phyloP scores from a whole-genome alignment of 2,797 vertebrate genomes.

The Chrysocyon brachyurus region DNA sequence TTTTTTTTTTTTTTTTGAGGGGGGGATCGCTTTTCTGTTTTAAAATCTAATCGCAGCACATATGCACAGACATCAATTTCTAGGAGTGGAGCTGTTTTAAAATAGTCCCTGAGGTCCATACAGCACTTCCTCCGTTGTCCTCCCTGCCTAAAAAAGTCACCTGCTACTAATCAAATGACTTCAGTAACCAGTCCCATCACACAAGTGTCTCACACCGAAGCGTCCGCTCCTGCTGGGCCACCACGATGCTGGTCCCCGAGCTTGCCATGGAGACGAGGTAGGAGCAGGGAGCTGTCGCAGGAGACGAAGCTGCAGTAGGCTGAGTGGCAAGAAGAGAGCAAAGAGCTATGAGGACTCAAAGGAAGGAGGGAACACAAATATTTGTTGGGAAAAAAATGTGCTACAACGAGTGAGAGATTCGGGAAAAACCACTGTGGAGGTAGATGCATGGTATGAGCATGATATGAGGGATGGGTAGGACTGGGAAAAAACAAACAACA shows the following conservation, averaged over 20 bases:
- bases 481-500: background rate
- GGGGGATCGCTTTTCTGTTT: constrained; percentile 16
- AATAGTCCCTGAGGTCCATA: background rate
- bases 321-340: background rate
- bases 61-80: background rate
- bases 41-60: background rate
- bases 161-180: background rate
- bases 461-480: background rate
- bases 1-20: background rate
- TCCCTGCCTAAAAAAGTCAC: background rate
- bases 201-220: background rate
- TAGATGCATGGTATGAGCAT: background rate
- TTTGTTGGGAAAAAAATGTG: background rate
- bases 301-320: background rate
- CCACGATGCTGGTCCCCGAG: background rate
- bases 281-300: background rate
- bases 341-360: background rate
- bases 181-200: background rate
- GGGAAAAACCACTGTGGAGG: background rate
- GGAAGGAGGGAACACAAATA: background rate
- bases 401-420: background rate
- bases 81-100: constrained; percentile 54
- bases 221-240: background rate
- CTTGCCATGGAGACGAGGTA: background rate
- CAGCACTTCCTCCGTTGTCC: background rate